phyloP scores from a whole-genome alignment of 37 sponge, comb jelly and placozoan species.

The Halichondria panicea region DNA sequence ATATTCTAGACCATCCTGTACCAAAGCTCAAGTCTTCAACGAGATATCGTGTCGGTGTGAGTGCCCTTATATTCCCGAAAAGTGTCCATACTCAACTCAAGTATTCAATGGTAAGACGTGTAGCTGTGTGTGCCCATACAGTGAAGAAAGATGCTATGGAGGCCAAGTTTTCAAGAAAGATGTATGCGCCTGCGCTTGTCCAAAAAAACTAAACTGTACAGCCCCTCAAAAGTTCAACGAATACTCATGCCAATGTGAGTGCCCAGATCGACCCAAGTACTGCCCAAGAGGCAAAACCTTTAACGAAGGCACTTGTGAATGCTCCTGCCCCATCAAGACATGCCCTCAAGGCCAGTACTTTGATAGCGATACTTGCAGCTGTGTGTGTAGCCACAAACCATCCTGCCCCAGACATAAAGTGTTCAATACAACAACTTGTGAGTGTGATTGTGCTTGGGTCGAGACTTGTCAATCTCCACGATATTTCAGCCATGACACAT shows the following conservation, averaged over 20 bases:
- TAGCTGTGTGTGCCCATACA: neutral
- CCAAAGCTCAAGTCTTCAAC: slow-evolving; percentile 2
- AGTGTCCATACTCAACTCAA: neutral
- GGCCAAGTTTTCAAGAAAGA: neutral
- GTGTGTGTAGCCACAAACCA: slow-evolving; percentile 12
- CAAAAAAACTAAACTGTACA: slow-evolving; percentile 14
- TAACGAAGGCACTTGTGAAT: slow-evolving; percentile 18
- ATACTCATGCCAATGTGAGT: slow-evolving; percentile 36
- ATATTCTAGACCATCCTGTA: neutral
- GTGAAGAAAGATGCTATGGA: neutral
- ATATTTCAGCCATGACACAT: slow-evolving; percentile 6
- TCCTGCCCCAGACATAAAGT: slow-evolving; percentile 6
- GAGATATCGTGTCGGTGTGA: slow-evolving; percentile 3
- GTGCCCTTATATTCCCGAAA: neutral
- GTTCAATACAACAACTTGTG: slow-evolving; percentile 19
- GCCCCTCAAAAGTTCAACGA: slow-evolving; percentile 14
- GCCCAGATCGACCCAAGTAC: neutral
- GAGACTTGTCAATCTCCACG: neutral
- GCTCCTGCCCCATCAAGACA: slow-evolving; percentile 9
- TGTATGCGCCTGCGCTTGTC: slow-evolving; percentile 33
- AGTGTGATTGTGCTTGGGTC: neutral
- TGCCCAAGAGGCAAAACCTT: slow-evolving; percentile 9
- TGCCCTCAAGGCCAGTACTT: slow-evolving; percentile 10
- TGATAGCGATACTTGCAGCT: neutral
- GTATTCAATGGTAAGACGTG: neutral